Base-by-base conservation (phyloP, 2,797 vertebrate species). In the Muscicapa comitata region DNA sequence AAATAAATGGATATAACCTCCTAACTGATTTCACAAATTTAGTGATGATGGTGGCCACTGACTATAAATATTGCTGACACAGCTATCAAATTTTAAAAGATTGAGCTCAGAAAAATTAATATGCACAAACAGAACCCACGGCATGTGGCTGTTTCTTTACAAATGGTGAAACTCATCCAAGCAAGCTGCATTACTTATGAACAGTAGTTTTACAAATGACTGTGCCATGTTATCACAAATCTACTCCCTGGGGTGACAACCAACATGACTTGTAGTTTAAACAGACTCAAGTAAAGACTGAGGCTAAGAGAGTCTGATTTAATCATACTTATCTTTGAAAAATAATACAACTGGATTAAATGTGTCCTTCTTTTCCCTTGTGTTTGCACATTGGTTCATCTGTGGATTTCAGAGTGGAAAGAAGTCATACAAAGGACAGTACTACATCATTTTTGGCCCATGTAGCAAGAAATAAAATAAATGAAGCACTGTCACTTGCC, bases 121-220 rank as follows among this genome's bases (percentile, higher is more conserved):
- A 71, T 57, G 26, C 50, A 42, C 11, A 84, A 81, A 72, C 15
- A 82, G 43, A 81, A 84, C 29, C 40, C 43, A 24, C 2, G 4
- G 19, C 26, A 84, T 73, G 51, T 47, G 57, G 43, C 19, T 70
- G 3, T 73, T 91, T 75, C 73, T 78, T 81, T 86, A 86, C 42
- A 89, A 94, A 88, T 76, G 51, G 16, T 73, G 37, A 92, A 85
- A 82, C 10, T 91, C 77, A 67, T 67, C 61, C 63, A 87, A 86
- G 63, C 19, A 93, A 74, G 53, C 51, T 79, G 25, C 38, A 81
- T 83, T 93, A 83, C 58, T 90, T 66, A 84, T 28, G 51, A 87
- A 76, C 43, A 75, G 23, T 40, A 76, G 40, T 85, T 95, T 91
- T 85, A 92, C 42, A 95, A 95, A 96, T 50, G 31, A 71, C 37